Conservation (phyloP, 2,113 vertebrate genomes). For the Columbina picui region DNA sequence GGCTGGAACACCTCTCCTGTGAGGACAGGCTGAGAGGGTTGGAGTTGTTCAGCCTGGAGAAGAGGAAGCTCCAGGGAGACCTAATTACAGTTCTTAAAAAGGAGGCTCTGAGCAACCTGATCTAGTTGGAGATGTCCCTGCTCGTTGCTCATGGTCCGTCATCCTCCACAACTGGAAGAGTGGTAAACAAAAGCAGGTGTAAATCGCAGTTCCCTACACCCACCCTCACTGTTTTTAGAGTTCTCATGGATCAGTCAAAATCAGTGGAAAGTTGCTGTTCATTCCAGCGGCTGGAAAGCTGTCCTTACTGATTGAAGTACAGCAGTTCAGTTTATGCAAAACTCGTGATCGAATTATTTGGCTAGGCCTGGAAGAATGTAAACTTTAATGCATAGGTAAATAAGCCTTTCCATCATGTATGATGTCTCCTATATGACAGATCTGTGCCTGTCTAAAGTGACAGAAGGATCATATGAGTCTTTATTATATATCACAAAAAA, state of each 20-base stretch:
- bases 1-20: no score
- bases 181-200: background rate
- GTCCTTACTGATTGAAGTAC: background rate
- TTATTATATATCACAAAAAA: background rate
- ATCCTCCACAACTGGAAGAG: background rate
- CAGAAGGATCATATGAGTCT: background rate
- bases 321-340: background rate
- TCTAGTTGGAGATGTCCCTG: no score
- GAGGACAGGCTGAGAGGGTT: no score
- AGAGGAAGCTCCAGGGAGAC: no score
- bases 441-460: background rate
- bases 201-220: background rate
- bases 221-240: background rate
- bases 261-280: background rate
- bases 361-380: background rate
- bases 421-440: background rate
- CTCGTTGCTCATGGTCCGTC: background rate
- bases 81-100: no score
- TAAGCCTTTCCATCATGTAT: background rate
- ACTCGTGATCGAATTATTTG: background rate
- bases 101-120: no score
- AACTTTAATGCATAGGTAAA: conserved; percentile 34
- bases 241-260: background rate
- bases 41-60: no score
- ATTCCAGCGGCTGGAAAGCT: background rate